Base-by-base conservation (phyloP, 35 echinoderm and acorn worm species). In the Anneissia japonica region DNA sequence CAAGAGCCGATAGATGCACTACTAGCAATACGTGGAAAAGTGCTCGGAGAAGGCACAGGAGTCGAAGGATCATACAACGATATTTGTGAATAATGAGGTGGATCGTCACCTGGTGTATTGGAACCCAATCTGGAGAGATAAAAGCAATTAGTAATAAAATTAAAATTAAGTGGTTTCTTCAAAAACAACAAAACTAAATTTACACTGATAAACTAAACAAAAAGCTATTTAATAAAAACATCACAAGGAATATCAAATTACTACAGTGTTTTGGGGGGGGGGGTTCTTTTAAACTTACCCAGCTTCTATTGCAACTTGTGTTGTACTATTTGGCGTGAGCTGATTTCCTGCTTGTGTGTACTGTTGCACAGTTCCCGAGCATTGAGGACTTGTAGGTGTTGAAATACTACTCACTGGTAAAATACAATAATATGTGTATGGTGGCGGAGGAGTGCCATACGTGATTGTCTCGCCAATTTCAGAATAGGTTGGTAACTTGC, bases 381-480 rank as follows among this genome's bases (percentile, higher is more conserved):
- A 64, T 23, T 64, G 51, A 2, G 51, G 51, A 64, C 51, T 64
- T 9, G 51, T 64, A 16, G 51, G 51, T 64, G 51, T 64, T 16
- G 51, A 16, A 64, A 64, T 9, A 23, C 9, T 16, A 64, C 51
- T 64, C 51, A 64, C 82, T n/a, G 81, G 39, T 81, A 51, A 87
- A 39, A 89, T 84, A 82, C 85, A 93, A 46, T 81, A 93, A 45
- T 89, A 93, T 34, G 92, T 91, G 81, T 97, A 97, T 6, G 95
- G 95, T 23, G 95, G 95, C 37, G 95, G 95, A 26, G 95, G 95
- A 5, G 91, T 97, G 72, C 87, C 80, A 43, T 88, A 97, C n/a
- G 88, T 84, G 21, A 90, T 89, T 32, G 91, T 93, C 43, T 97
- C 91, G 7, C 95, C 95, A n/a, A 97, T 93, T 82, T 97, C 95